Evolutionary conservation across 2,888 invertebrate species (phyloP), one percentile per base, ranked within the genome.

Genomic region (Pseudanteris insignis): DNA sequence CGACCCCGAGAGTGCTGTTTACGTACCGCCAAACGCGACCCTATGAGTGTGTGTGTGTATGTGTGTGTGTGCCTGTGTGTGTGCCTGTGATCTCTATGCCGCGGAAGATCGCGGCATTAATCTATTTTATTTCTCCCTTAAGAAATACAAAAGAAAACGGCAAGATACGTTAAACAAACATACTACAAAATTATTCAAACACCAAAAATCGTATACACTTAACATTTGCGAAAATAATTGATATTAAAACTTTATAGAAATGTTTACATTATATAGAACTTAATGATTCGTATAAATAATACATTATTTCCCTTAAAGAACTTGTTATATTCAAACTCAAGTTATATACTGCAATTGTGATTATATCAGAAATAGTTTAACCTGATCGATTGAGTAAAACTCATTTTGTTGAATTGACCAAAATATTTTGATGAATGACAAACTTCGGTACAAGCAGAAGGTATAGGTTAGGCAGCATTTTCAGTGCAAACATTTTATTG

Each of bases 61-160:
- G 41, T 37, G 57, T 43, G 34, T 26, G 8, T n/a, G 2, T 32
- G 44, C 50, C 2, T n/a, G 14, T 32, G 33, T 25, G 38, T 46
- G 50, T 36, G 15, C 28, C 34, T 48, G 41, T 57, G 47, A 62
- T 62, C 57, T 57, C 62, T 57, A 53, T 53, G 62, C 57, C 25
- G 53, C 25, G 47, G 43, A 40, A 57, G 51, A 62, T 62, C 62
- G 53, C 51, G 47, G 38, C 62, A 62, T 62, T 57, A 62, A 62
- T 62, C 62, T 62, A 57, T 32, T 62, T 62, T 62, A 62, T 62
- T 51, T 62, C 62, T 51, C 62, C 62, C 47, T 37, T 12, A 47
- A n/a, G 62, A 57, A 53, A 62, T 62, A 51, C 47, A 46, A 46
- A 40, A 50, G 55, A 57, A 57, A 57, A 29, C 47, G 51, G 43